Evolutionary conservation across 2,888 invertebrate species (phyloP).

Genomic region (Sinelater perroti): DNA sequence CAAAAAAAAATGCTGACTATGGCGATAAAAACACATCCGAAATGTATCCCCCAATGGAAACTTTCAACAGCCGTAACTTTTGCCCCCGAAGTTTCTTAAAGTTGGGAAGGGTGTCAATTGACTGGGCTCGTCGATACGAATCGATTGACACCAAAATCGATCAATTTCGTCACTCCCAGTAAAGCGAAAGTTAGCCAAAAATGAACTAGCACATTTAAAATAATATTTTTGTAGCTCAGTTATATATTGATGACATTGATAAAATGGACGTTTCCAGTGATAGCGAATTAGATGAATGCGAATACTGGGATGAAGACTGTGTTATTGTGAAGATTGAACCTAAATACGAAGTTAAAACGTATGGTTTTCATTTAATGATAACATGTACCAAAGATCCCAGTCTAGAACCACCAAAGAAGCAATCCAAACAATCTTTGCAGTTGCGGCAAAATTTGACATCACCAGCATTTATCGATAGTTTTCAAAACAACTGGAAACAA

Average conservation of each 20-base stretch:
- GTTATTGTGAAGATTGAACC: constrained; percentile 36
- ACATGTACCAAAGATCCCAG: constrained; percentile 46
- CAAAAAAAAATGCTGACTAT: no score
- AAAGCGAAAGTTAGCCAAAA: no score
- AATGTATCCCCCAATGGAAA: no score
- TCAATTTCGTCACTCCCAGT: no score
- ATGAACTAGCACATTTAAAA: no score
- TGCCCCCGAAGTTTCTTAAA: no score
- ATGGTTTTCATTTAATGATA: constrained; percentile 50
- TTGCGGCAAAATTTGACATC: constrained; percentile 36
- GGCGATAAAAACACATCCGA: no score
- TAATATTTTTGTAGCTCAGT: no score
- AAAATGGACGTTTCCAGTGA: constrained; percentile 33
- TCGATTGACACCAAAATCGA: no score
- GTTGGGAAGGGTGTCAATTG: no score
- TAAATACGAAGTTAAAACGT: constrained; percentile 7
- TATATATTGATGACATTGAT: background rate
- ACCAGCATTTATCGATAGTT: constrained; percentile 42
- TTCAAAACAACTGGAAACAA: constrained; percentile 62
- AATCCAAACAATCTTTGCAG: constrained; percentile 45
- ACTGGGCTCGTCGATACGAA: no score
- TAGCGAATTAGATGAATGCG: constrained; percentile 55
- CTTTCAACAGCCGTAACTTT: no score
- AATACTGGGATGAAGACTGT: constrained; percentile 54
- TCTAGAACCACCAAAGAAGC: constrained; percentile 43